A percentile compares a stretch with the other conserved stretches of the same genome.
phyloP scores from a whole-genome alignment of 1,140 invertebrate species.

The Odontomachus brunneus region DNA sequence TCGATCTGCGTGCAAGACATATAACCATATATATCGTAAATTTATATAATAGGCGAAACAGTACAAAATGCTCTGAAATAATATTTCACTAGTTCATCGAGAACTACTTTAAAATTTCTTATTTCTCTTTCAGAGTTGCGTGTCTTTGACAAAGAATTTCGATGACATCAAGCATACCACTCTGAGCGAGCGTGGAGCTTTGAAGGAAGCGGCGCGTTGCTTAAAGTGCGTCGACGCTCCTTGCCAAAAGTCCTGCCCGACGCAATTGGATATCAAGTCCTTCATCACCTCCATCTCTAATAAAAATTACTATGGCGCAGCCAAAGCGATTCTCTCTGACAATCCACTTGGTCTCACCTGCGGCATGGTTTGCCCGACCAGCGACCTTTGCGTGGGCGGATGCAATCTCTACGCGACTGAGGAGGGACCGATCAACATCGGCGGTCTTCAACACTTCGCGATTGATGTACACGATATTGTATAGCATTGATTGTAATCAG shows the following conservation, averaged over 20 bases:
- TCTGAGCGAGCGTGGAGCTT: constrained; percentile 96
- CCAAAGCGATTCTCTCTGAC: constrained; percentile 98
- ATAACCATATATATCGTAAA: no score
- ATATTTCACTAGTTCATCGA: no score
- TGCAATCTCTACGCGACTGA: constrained; percentile 98
- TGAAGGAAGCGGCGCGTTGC: constrained; percentile 96
- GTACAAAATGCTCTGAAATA: no score
- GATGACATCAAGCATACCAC: constrained; percentile 99
- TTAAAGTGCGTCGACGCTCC: constrained; percentile 99
- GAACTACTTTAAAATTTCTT: not conserved
- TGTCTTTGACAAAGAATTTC: constrained; percentile 94
- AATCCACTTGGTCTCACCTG: constrained; percentile 98
- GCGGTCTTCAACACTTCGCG: constrained; percentile 98
- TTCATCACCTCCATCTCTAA: constrained; percentile 99
- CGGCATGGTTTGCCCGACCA: constrained; percentile 99
- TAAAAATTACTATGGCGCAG: constrained; percentile 99
- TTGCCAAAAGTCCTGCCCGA: constrained; percentile 99
- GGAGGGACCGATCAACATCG: constrained; percentile 99
- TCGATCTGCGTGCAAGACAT: no score
- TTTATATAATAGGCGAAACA: no score
- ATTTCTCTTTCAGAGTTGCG: constrained; percentile 87
- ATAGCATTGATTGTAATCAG: no score
- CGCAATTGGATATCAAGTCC: constrained; percentile 97
- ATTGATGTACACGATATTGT: constrained; percentile 90
- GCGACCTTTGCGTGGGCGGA: constrained; percentile 98